Evolutionary conservation across 2,113 vertebrate species (phyloP).

Genomic region (Phoxinus phoxinus): DNA sequence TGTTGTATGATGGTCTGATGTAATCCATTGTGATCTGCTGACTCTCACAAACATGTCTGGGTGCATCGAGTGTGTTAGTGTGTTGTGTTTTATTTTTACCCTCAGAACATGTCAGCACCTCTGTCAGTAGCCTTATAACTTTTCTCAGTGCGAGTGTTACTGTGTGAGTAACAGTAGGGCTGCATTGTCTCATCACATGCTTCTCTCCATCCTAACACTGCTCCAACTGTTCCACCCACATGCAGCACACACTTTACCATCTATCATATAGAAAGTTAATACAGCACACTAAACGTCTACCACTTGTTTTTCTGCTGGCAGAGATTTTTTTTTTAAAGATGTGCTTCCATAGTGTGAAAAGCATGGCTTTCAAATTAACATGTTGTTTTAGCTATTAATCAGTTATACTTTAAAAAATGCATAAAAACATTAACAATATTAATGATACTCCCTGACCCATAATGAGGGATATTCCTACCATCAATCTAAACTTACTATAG

Average conservation of each 20-base stretch:
- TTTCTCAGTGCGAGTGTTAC: constrained; percentile 18
- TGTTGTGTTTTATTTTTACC: constrained; percentile 18
- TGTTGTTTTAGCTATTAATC: not conserved
- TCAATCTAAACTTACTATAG: not conserved
- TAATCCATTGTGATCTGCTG: constrained; percentile 1
- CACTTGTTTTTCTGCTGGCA: not conserved
- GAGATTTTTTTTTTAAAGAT: not conserved
- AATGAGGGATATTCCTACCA: not conserved
- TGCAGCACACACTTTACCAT: constrained; percentile 19
- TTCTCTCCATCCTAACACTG: constrained; percentile 24
- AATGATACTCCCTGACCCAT: not conserved
- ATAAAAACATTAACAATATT: not conserved
- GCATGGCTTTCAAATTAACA: not conserved
- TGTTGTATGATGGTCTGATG: not conserved
- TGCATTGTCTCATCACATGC: constrained; percentile 24
- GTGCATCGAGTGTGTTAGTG: not conserved
- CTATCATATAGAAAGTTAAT: constrained; percentile 31
- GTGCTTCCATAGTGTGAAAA: not conserved
- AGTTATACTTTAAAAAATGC: not conserved
- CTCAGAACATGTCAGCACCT: constrained; percentile 12
- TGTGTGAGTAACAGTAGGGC: not conserved
- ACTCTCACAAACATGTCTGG: not conserved
- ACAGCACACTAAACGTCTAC: not conserved
- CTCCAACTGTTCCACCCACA: constrained; percentile 40
- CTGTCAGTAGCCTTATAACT: constrained; percentile 23